These are phyloP conservation scores for Linnaemya tessellans DNA, from an alignment of 2,888 invertebrate species.

Conservation along the genomic window DNA sequence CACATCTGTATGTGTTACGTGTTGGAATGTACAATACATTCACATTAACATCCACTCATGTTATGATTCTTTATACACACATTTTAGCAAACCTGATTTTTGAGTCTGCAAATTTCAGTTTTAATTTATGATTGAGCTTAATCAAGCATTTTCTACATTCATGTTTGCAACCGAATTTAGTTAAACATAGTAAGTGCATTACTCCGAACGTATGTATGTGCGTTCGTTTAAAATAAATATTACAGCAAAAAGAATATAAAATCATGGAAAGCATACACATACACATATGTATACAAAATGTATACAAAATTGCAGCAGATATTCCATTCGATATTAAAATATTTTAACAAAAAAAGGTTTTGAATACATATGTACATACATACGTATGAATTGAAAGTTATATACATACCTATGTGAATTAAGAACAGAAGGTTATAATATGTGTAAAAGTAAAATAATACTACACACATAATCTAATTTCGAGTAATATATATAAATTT, in stretches of 20 bases:
- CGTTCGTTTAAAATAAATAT: background rate
- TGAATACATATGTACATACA: constrained; percentile 9
- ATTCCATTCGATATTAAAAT: background rate
- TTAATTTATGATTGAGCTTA: constrained; percentile 47
- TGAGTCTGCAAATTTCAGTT: constrained; percentile 59
- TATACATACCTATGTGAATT: too few relatives aligned
- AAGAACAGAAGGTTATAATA: too few relatives aligned
- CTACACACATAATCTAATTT: too few relatives aligned
- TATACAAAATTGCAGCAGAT: constrained; percentile 56
- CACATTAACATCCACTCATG: constrained; percentile 12
- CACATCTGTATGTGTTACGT: background rate
- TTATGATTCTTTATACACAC: constrained; percentile 47
- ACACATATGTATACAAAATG: constrained; percentile 18
- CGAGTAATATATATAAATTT: background rate
- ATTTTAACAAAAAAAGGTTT: too few relatives aligned
- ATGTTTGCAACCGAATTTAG: constrained; percentile 59
- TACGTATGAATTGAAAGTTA: background rate
- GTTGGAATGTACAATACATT: background rate
- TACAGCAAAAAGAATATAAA: too few relatives aligned
- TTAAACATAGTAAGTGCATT: constrained; percentile 64
- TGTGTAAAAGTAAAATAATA: too few relatives aligned
- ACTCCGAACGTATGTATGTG: constrained; percentile 51
- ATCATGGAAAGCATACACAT: too few relatives aligned
- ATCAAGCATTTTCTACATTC: constrained; percentile 63
- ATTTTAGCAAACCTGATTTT: constrained; percentile 66